A percentile compares a stretch with the other conserved stretches of the same genome.
phyloP scores from a whole-genome alignment of 2,797 vertebrate genomes.

The Zenarchopterus dispar region DNA sequence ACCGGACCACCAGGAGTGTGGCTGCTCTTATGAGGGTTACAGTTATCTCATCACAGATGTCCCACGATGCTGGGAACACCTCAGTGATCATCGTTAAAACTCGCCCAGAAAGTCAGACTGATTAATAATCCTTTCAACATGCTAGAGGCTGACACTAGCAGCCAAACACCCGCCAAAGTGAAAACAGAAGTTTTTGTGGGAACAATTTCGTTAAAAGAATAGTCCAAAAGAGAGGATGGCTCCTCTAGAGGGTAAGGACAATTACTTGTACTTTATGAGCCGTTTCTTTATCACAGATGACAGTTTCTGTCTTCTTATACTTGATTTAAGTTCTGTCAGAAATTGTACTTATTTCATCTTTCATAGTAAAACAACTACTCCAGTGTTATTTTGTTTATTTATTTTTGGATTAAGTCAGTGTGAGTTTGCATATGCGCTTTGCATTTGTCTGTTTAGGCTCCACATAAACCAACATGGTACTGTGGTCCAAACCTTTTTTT shows the following conservation, averaged over 20 bases:
- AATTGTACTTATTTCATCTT: not conserved
- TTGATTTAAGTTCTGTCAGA: too few relatives aligned
- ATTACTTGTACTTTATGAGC: too few relatives aligned
- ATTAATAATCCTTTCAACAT: slow-evolving; percentile 80
- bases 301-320: too few relatives aligned
- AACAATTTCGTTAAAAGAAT: too few relatives aligned
- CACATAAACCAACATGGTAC: not conserved
- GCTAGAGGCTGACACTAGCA: slow-evolving; percentile 57
- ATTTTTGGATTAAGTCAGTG: not conserved
- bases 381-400: not conserved
- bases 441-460: not conserved
- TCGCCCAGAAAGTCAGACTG: slow-evolving; percentile 36
- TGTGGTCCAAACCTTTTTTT: not conserved
- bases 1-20: slow-evolving; percentile 86
- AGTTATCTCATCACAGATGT: slow-evolving; percentile 89
- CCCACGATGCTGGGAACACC: slow-evolving; percentile 78
- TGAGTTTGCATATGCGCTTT: not conserved
- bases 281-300: too few relatives aligned
- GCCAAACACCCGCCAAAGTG: slow-evolving; percentile 9
- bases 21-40: slow-evolving; percentile 86
- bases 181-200: too few relatives aligned
- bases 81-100: slow-evolving; percentile 68
- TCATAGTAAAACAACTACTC: not conserved
- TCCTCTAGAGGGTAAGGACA: too few relatives aligned
- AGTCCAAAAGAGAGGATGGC: too few relatives aligned